A percentile compares a stretch with the other conserved stretches of the same genome.
phyloP scores from a whole-genome alignment of 2,113 vertebrate species.

The Burhinus bistriatus region DNA sequence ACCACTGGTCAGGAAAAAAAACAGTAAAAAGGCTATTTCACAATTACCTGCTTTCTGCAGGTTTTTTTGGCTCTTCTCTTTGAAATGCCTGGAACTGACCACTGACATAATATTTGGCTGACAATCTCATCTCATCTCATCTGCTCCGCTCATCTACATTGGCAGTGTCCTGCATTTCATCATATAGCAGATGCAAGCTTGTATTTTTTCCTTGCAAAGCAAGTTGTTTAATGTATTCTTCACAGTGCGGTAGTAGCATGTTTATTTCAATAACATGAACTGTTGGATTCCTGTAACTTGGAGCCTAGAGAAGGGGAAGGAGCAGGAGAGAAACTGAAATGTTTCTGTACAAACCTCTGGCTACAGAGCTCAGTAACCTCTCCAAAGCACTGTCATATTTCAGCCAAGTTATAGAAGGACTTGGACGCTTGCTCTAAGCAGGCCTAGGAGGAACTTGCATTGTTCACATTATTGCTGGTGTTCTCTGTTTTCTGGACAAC shows the following conservation, averaged over 20 bases:
- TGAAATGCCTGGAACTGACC: not conserved
- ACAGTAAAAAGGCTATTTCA: not conserved
- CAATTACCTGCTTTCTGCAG: not conserved
- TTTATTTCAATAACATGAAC: not conserved
- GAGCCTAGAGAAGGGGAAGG: not conserved
- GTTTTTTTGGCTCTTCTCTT: not conserved
- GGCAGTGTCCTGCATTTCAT: not conserved
- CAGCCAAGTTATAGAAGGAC: not conserved
- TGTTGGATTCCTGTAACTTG: not conserved
- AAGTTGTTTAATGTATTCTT: not conserved
- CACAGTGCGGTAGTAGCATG: not conserved
- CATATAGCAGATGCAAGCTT: not conserved
- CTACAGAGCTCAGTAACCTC: not conserved
- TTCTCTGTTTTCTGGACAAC: slow-evolving; percentile 47
- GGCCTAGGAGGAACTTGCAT: slow-evolving; percentile 33
- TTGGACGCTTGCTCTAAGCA: not conserved
- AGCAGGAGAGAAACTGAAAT: not conserved
- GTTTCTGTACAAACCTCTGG: not conserved
- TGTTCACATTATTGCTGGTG: slow-evolving; percentile 54
- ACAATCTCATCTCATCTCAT: not conserved
- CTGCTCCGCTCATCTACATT: not conserved
- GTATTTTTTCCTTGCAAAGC: not conserved
- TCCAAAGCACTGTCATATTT: not conserved
- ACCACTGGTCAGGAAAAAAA: not conserved
- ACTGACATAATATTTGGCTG: not conserved